phyloP scores from a whole-genome alignment of 2,888 invertebrate genomes.

The Cataglyphis cursor region DNA sequence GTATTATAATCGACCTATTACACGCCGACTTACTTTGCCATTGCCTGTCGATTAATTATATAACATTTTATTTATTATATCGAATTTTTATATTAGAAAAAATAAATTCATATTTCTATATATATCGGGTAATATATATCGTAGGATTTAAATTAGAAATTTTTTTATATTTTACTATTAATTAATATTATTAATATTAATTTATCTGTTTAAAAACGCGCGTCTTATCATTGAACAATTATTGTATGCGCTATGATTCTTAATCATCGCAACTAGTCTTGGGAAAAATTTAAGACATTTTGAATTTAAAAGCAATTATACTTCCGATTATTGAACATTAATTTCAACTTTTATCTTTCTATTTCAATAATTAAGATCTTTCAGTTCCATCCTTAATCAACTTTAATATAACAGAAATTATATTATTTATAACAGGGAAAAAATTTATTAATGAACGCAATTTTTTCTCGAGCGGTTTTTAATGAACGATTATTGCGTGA shows the following conservation, averaged over 20 bases:
- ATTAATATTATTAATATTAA: conserved; percentile 3
- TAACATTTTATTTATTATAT: background rate
- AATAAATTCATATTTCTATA: background rate
- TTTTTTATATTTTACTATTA: background rate
- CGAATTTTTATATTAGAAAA: background rate
- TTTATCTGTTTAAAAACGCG: background rate
- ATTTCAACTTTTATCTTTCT: background rate
- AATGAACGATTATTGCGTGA: background rate
- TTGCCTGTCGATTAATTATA: background rate
- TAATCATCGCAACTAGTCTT: too few species aligned
- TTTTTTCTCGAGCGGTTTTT: background rate
- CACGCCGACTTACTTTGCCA: background rate
- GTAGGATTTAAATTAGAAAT: background rate
- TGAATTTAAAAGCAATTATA: background rate
- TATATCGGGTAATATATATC: background rate
- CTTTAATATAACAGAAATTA: background rate
- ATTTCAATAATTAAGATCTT: background rate
- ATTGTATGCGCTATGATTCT: background rate
- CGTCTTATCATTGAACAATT: background rate
- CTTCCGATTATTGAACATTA: background rate
- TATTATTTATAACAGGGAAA: background rate
- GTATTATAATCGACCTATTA: background rate
- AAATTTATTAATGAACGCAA: background rate
- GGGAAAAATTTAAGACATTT: too few species aligned
- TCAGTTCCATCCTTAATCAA: background rate